Conservation (phyloP, 2,888 invertebrate species). For the Nomada lathburiana region DNA sequence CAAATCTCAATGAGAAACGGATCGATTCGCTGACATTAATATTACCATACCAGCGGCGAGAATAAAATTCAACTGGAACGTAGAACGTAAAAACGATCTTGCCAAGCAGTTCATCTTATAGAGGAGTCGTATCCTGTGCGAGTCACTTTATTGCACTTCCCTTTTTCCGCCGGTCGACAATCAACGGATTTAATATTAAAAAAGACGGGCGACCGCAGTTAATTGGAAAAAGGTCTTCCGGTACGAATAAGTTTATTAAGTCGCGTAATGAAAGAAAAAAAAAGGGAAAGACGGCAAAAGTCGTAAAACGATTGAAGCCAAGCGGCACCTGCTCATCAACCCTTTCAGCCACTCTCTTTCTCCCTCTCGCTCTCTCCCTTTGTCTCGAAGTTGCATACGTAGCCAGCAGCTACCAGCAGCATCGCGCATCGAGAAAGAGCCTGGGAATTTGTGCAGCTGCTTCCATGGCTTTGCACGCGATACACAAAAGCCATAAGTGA, state of each 20-base stretch:
- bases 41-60: background rate
- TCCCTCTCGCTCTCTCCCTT: conserved; percentile 34
- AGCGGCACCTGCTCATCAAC: conserved; percentile 50
- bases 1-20: no score
- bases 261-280: conserved; percentile 8
- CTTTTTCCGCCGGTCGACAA: background rate
- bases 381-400: conserved; percentile 36
- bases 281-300: background rate
- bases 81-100: conserved; percentile 3
- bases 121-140: background rate
- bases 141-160: conserved; percentile 11
- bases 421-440: conserved; percentile 49
- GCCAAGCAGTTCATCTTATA: background rate
- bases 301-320: conserved; percentile 35
- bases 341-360: conserved; percentile 4
- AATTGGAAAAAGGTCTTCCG: conserved; percentile 23
- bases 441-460: conserved; percentile 72
- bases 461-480: conserved; percentile 63
- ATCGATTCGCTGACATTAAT: background rate
- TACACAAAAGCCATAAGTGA: conserved; percentile 72
- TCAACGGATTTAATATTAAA: conserved; percentile 22
- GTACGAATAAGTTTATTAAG: conserved; percentile 23
- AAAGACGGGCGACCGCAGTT: background rate
- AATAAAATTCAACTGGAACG: background rate
- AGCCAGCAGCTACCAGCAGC: conserved; percentile 10